These are phyloP conservation scores for Pygoscelis adeliae DNA, from an alignment of 2,113 vertebrate species.

Conservation along the genomic window DNA sequence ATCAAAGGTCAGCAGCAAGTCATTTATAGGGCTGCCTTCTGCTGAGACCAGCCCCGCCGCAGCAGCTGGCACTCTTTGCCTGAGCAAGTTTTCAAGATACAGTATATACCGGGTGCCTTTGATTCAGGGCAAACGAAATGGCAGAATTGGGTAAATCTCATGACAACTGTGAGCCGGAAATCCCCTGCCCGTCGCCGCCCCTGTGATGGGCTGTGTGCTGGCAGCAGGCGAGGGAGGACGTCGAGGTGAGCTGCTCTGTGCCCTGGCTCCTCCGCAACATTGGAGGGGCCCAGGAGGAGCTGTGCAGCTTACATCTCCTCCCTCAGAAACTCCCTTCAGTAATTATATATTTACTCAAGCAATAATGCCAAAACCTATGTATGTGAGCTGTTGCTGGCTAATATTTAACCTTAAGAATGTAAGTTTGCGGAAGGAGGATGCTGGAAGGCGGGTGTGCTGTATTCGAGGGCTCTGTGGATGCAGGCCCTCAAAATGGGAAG, in stretches of 20 bases:
- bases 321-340: not conserved
- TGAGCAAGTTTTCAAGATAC: not conserved
- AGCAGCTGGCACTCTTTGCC: not conserved
- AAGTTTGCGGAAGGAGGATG: not conserved
- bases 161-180: not conserved
- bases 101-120: not conserved
- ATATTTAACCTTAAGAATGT: not conserved
- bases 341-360: not conserved
- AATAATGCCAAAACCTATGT: not conserved
- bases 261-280: not conserved
- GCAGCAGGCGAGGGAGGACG: not conserved
- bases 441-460: not conserved
- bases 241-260: accelerated
- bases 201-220: not conserved
- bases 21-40: not conserved
- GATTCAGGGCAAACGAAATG: accelerated
- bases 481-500: not conserved
- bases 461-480: not conserved
- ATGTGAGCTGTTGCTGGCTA: not conserved
- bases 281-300: not conserved
- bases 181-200: not conserved
- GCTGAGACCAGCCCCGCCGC: not conserved
- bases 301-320: not conserved
- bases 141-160: not conserved
- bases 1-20: conserved; percentile 26